Conservation (phyloP, 1,140 invertebrate species). For the Drosophila sp. region DNA sequence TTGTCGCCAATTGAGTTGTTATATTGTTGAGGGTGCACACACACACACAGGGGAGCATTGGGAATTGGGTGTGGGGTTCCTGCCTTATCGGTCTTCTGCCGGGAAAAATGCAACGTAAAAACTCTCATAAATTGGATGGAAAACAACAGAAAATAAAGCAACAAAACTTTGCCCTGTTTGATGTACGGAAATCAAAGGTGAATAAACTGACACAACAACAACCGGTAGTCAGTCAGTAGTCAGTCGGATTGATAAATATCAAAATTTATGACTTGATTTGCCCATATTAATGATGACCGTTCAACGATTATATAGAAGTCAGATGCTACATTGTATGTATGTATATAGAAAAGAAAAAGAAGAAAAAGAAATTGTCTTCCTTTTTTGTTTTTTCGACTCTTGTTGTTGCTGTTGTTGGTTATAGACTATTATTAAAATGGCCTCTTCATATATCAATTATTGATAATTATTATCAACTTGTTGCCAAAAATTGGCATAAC, state of each 20-base stretch:
- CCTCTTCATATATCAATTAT: constrained; percentile 31
- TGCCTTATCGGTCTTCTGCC: constrained; percentile 31
- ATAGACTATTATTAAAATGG: not conserved
- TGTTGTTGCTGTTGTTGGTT: not conserved
- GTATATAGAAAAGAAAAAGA: not conserved
- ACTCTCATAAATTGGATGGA: constrained; percentile 23
- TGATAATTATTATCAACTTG: constrained; percentile 50
- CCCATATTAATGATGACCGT: constrained; percentile 4
- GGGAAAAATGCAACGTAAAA: too few species aligned
- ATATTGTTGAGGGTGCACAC: constrained; percentile 21
- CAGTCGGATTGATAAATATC: constrained; percentile 1
- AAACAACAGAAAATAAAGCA: constrained; percentile 8
- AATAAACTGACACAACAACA: constrained; percentile 2
- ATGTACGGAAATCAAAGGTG: constrained; percentile 3
- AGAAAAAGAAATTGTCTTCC: not conserved
- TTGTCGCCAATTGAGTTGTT: constrained; percentile 58
- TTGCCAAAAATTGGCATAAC: constrained; percentile 33
- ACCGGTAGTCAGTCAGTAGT: not conserved
- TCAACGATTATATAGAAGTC: not conserved
- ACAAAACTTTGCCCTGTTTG: not conserved
- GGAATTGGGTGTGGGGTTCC: not conserved
- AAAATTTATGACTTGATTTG: constrained; percentile 12
- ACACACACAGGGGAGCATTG: not conserved
- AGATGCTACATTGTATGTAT: not conserved
- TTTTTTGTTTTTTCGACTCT: not conserved